Conservation (phyloP, 2,797 vertebrate genomes). For the Tiaroga cobitis region DNA sequence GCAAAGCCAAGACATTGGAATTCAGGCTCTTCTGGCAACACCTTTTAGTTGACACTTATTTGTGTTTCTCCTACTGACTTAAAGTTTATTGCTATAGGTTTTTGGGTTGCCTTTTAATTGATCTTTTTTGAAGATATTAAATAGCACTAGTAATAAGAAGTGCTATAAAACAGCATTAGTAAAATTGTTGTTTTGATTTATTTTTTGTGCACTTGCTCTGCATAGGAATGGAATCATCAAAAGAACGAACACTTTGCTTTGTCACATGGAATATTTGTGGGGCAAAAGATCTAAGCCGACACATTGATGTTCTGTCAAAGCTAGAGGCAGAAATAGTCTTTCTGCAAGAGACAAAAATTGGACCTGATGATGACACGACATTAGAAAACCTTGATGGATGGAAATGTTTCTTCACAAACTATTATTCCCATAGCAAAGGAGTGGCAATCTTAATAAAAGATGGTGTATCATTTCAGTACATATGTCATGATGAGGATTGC, state of each 20-base stretch:
- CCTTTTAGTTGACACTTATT: too few species aligned
- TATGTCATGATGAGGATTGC: too few species aligned
- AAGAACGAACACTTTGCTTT: not conserved
- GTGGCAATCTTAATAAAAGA: constrained; percentile 10
- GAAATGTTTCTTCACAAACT: constrained; percentile 9
- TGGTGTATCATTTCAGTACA: too few species aligned
- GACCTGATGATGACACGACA: not conserved
- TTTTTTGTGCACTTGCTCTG: not conserved
- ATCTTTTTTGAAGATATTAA: too few species aligned
- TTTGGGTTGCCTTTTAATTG: too few species aligned
- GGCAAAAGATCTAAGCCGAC: accelerated
- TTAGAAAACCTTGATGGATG: not conserved
- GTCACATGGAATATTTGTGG: constrained; percentile 4
- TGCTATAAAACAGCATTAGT: too few species aligned
- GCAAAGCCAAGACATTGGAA: not conserved
- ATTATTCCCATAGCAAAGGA: constrained; percentile 30
- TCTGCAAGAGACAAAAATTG: not conserved
- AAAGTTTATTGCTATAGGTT: too few species aligned
- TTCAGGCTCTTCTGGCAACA: not conserved
- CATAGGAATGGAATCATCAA: not conserved
- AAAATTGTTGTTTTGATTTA: too few species aligned
- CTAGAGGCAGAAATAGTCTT: not conserved
- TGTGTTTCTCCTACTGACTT: too few species aligned
- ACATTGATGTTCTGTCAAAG: not conserved
- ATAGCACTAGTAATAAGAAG: too few species aligned